Evolutionary conservation across 2,888 invertebrate species (phyloP), one percentile per base, ranked within the genome.

Genomic region (Aradus depressus): DNA sequence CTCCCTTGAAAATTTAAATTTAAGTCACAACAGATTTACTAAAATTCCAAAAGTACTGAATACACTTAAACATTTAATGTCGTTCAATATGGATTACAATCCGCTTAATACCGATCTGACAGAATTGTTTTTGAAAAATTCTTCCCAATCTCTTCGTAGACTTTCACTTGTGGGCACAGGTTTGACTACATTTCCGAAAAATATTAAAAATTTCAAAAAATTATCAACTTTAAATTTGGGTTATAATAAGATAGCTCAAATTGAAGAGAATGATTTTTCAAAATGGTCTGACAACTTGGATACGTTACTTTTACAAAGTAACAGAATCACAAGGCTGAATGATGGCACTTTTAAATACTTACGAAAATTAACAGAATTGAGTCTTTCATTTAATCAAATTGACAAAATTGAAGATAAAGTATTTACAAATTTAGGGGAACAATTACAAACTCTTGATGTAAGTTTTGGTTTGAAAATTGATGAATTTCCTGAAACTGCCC

Each of bases 371-470:
- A 83, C 83, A 63, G 90, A 92, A 69, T 77, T 95, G 58, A 88
- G 87, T 69, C 71, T 95, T 59, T 90, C 90, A 65, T 90, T 91
- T 69, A 95, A 95, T 69, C 82, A 85, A 63, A 76, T 95, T 58
- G 79, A 81, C 61, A 81, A 82, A 64, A 77, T 93, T 59, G 84
- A 88, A 64, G 78, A 80, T 23, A 78, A 84, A 64, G 82, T 87
- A 18, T 88, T 92, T 65, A 74, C 76, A 52, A 84, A 85, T 61
- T 74, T 89, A 54, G 79, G 82, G 31, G 75, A 77, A 48, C 80
- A 79, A 16, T 70, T 92, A 48, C 84, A 85, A 66, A 84, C 84
- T 53, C 70, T 92, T 32, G 91, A 91, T 67, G 75, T 90, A 49
- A 89, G 89, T 54, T 88, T 87, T 62, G 84, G 87, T 21, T 79